Evolutionary conservation across 2,888 invertebrate species (phyloP).

Genomic region (Yponomeuta evonymella): DNA sequence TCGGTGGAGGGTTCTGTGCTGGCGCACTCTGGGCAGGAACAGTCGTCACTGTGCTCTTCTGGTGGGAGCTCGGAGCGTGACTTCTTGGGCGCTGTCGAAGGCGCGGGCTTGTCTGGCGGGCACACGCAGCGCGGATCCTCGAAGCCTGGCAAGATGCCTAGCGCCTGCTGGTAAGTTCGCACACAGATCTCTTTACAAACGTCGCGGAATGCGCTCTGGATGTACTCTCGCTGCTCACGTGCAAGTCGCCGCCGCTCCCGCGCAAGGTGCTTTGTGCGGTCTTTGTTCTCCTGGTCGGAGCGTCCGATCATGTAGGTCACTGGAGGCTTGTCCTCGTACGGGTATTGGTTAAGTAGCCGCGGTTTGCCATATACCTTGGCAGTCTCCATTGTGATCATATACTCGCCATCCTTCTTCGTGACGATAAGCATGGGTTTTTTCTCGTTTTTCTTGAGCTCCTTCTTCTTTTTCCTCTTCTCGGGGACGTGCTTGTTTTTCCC

Average conservation of each 20-base stretch:
- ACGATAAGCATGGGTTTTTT: slow-evolving; percentile 58
- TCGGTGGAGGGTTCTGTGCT: slow-evolving; percentile 46
- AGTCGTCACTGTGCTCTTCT: slow-evolving; percentile 43
- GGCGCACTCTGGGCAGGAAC: slow-evolving; percentile 48
- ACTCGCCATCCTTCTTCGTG: slow-evolving; percentile 63
- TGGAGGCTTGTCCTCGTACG: slow-evolving; percentile 62
- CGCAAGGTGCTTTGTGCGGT: slow-evolving; percentile 52
- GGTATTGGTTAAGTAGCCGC: slow-evolving; percentile 53
- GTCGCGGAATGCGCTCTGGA: slow-evolving; percentile 59
- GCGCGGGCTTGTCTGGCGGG: slow-evolving; percentile 45
- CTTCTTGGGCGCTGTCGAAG: slow-evolving; percentile 37
- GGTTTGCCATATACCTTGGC: slow-evolving; percentile 54
- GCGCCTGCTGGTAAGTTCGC: slow-evolving; percentile 64
- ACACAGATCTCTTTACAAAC: slow-evolving; percentile 65
- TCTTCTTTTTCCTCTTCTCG: slow-evolving; percentile 42
- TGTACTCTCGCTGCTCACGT: slow-evolving; percentile 55
- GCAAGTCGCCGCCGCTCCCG: slow-evolving; percentile 54
- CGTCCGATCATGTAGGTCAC: slow-evolving; percentile 60
- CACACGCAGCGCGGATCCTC: slow-evolving; percentile 58
- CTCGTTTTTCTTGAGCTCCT: slow-evolving; percentile 42
- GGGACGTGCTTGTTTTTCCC: not conserved
- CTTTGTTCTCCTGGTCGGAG: slow-evolving; percentile 60
- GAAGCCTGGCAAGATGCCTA: slow-evolving; percentile 52
- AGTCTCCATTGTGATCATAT: slow-evolving; percentile 62
- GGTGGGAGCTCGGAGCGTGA: not conserved